A percentile compares a stretch with the other conserved stretches of the same genome.
phyloP scores from a whole-genome alignment of 1,140 invertebrate species.

The Littorina saxatilis region DNA sequence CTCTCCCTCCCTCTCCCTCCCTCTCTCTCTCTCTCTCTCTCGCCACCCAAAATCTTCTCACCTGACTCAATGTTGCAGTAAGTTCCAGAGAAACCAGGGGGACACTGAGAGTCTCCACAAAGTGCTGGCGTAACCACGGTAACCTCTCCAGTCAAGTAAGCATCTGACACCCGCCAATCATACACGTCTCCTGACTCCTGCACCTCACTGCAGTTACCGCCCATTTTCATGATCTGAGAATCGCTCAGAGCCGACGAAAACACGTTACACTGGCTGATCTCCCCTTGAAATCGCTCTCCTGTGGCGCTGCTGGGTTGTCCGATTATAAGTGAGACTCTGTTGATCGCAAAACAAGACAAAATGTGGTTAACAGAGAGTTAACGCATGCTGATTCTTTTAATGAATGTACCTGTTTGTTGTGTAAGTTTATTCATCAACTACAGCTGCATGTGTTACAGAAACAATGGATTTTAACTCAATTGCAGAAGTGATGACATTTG shows the following conservation, averaged over 20 bases:
- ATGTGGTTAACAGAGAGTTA: too few relatives aligned
- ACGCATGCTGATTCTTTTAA: too few relatives aligned
- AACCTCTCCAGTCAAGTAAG: slow-evolving; percentile 42
- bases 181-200: slow-evolving; percentile 40
- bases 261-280: slow-evolving; percentile 55
- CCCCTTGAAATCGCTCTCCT: slow-evolving; percentile 49
- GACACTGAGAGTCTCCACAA: slow-evolving; percentile 53
- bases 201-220: slow-evolving; percentile 44
- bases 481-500: too few relatives aligned
- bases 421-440: background rate
- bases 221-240: slow-evolving; percentile 39
- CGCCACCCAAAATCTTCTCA: slow-evolving; percentile 35
- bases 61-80: slow-evolving; percentile 51
- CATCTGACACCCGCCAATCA: slow-evolving; percentile 49
- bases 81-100: slow-evolving; percentile 42
- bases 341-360: background rate
- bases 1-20: too few relatives aligned
- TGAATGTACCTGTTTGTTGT: too few relatives aligned
- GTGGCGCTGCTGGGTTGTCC: slow-evolving; percentile 33
- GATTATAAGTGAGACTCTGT: slow-evolving; percentile 45
- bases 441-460: too few relatives aligned
- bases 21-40: too few relatives aligned
- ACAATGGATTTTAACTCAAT: too few relatives aligned
- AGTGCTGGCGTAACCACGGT: slow-evolving; percentile 51
- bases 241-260: slow-evolving; percentile 44